Conservation (phyloP, 1,140 invertebrate species). For the Globodera ellingtonae region DNA sequence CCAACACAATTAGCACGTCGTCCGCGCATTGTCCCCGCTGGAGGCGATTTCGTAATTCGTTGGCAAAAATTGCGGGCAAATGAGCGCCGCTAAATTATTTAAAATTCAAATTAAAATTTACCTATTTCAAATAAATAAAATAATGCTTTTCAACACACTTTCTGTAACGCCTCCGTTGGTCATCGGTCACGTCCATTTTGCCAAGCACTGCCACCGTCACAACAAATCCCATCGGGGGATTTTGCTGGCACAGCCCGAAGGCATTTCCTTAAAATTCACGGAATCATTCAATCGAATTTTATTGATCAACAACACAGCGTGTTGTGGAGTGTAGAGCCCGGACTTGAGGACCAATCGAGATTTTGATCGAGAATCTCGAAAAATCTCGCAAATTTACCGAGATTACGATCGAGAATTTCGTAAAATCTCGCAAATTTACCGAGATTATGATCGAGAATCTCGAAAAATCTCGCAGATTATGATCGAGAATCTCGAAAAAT, state of each 20-base stretch:
- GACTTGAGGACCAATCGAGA: too few relatives aligned
- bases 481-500: too few relatives aligned
- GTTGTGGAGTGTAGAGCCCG: too few relatives aligned
- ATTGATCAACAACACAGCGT: too few relatives aligned
- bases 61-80: slow-evolving; percentile 21
- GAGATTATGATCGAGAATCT: too few relatives aligned
- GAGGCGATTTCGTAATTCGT: slow-evolving; percentile 17
- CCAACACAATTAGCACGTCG: slow-evolving; percentile 18
- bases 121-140: background rate
- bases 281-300: too few relatives aligned
- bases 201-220: slow-evolving; percentile 10
- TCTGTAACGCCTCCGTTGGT: slow-evolving; percentile 9
- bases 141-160: background rate
- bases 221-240: background rate
- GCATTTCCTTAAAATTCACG: background rate
- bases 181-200: slow-evolving; percentile 12
- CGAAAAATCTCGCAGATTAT: background rate
- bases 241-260: background rate
- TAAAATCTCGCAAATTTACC: too few relatives aligned
- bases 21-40: slow-evolving; percentile 15
- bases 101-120: background rate
- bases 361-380: too few relatives aligned
- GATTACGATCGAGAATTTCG: background rate
- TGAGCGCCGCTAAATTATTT: slow-evolving; percentile 7
- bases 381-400: too few relatives aligned